Evolutionary conservation across 2,797 vertebrate species (phyloP).

Genomic region (Lacerta agilis): DNA sequence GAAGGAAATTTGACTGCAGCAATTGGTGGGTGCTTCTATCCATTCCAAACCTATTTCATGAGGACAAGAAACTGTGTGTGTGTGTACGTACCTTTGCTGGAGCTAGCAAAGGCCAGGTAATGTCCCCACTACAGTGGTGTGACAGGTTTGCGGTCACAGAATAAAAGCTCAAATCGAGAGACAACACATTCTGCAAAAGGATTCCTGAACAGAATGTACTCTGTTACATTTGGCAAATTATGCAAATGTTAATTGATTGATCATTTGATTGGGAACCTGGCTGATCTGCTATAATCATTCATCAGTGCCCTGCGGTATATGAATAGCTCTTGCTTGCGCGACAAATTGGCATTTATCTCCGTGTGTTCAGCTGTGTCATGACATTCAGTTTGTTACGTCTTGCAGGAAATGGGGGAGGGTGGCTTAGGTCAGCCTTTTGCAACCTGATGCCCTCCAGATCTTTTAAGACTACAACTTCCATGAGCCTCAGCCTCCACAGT

Average conservation of each 20-base stretch:
- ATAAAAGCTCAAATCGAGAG: not conserved
- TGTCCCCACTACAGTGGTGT: not conserved
- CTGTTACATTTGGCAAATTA: conserved; percentile 7
- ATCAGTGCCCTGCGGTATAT: not conserved
- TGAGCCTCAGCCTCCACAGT: too few species aligned
- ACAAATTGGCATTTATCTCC: conserved; percentile 25
- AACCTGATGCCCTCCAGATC: not conserved
- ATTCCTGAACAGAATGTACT: not conserved
- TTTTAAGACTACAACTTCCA: too few species aligned
- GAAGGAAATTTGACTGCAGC: not conserved
- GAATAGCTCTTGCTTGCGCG: not conserved
- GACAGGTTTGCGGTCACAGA: not conserved
- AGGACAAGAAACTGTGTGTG: not conserved
- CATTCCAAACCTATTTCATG: not conserved
- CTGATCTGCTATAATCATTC: not conserved
- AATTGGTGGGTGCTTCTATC: not conserved
- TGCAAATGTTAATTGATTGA: conserved; percentile 19
- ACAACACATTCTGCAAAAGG: not conserved
- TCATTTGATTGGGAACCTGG: conserved; percentile 17
- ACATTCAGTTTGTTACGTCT: not conserved
- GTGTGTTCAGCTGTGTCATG: not conserved
- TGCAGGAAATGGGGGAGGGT: too few species aligned
- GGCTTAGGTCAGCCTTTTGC: too few species aligned
- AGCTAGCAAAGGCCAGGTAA: not conserved
- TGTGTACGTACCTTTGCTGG: too few species aligned